Base-by-base conservation (phyloP, 2,888 invertebrate genomes). In the Ornithoptera alexandrae region DNA sequence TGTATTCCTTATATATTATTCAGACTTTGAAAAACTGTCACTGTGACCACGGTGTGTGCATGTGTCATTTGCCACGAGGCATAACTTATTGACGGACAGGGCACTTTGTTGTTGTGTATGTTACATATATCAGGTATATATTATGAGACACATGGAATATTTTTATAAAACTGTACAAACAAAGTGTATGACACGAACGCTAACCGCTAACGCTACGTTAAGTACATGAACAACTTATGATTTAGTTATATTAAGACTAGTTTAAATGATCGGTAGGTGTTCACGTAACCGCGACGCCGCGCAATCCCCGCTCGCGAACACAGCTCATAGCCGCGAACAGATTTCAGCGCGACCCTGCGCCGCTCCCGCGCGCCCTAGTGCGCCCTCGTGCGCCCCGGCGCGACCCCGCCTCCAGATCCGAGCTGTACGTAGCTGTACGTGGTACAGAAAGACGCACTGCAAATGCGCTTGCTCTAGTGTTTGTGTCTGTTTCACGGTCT, bases 191-290 rank as follows among this genome's bases (percentile, higher is more conserved):
- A 69, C 30, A 65, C 62, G 8, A 69, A 66, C 65, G 58, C 57
- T 63, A 57, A 66, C 10, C 65, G 58, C 57, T 63, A 57, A 66
- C 10, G 58, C 53, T 63, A 59, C n/a, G 53, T 60, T 67, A 67
- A 67, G 70, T 67, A 70, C 70, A n/a, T 18, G 63, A 36, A 39
- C 53, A 7, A 56, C 67, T 46, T 70, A 70, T 6, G 4, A 42
- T 63, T 56, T 60, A 67, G 57, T 60, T 67, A 67, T 22, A 61
- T 42, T 63, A 67, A 67, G 70, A 70, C 70, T 70, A 70, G 70
- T 64, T 67, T 10, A 42, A 42, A 67, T 60, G 67, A 60, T 60
- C 70, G 67, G 67, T 67, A 70, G 70, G 70, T 64, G 30, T n/a
- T 60, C 64, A 67, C 67, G 67, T 61, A 15, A 63, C 63, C 24